Evolutionary conservation across 2,888 invertebrate species (phyloP).

Genomic region (Crossocerus cetratus): DNA sequence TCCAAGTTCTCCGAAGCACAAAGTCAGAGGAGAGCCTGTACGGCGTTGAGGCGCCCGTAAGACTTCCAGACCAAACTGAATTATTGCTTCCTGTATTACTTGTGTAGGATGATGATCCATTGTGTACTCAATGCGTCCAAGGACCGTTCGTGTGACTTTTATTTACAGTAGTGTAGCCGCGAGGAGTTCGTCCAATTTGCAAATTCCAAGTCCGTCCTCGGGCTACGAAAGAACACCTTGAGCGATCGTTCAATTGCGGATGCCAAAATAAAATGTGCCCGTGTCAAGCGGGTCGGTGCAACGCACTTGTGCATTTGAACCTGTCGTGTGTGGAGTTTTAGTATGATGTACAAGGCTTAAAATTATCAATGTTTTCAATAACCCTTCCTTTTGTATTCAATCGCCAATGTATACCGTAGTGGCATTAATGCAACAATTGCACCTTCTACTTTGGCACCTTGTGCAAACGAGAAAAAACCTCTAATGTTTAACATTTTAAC

Average conservation of each 20-base stretch:
- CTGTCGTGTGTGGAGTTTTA: no score
- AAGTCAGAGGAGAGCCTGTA: no score
- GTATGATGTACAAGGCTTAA: slow-evolving; percentile 21
- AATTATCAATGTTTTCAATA: slow-evolving; percentile 35
- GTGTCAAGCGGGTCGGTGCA: slow-evolving; percentile 2
- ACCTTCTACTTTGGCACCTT: slow-evolving; percentile 72
- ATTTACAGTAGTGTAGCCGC: neutral
- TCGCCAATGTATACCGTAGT: neutral
- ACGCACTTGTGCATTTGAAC: no score
- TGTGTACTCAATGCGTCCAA: neutral
- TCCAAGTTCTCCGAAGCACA: neutral
- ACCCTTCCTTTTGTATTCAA: neutral
- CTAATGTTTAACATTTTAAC: slow-evolving; percentile 28
- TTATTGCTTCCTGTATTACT: neutral
- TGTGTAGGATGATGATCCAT: neutral
- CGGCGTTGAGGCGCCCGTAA: no score
- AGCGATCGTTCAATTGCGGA: slow-evolving; percentile 37
- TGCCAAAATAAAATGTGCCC: slow-evolving; percentile 61
- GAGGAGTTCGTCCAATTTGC: neutral
- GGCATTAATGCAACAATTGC: slow-evolving; percentile 38
- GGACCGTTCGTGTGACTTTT: no score
- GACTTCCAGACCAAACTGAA: slow-evolving; percentile 6
- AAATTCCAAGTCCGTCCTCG: neutral
- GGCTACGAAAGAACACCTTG: slow-evolving; percentile 24
- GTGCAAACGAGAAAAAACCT: slow-evolving; percentile 14